Evolutionary conservation across 2,113 vertebrate species (phyloP), one percentile per base, ranked within the genome.

Genomic region (Macrotis lagotis): DNA sequence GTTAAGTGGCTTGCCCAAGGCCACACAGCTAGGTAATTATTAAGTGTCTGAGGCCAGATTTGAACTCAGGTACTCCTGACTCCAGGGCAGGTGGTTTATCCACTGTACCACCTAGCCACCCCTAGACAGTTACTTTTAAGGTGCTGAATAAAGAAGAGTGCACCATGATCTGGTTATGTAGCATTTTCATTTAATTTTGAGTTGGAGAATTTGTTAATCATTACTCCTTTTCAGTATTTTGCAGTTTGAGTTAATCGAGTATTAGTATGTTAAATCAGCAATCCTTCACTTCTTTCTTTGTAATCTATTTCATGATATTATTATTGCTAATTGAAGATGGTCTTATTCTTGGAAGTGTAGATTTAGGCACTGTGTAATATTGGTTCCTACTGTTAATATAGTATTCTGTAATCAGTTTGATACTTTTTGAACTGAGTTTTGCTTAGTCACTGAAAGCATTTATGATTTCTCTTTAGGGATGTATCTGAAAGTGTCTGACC

Each of bases 131-230:
- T 94, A 94, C 51, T 59, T 91, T 53, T 91, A 52, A 48, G 90
- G 59, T 31, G 24, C 59, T 89, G 31, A 55, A 66, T 91, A 53
- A 74, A 59, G 2, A 59, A 59, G 2, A 59, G 55, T 10, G 3
- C 55, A 59, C 28, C 26, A 2, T 66, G 55, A 37, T 53, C 8
- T 24, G 26, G n/a, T 51, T 47, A 47, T 96, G 10, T 92, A 88
- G 31, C n/a, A 90, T 91, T 93, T 88, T 92, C 53, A 51, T 93
- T 96, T n/a, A 14, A 37, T 66, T 66, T 66, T 66, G 55, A 66
- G 55, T 66, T 66, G 31, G 55, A 31, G 55, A 66, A 66, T 66
- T 31, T 66, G 31, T 66, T 31, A 66, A 31, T 25, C 26, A 0
- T 25, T 22, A 92, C 1, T 88, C 66, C 48, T 89, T 90, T 25